A percentile compares a stretch with the other conserved stretches of the same genome.
These are phyloP conservation scores for Quadriops clusia DNA, from an alignment of 2,888 invertebrate species.

Conservation along the genomic window DNA sequence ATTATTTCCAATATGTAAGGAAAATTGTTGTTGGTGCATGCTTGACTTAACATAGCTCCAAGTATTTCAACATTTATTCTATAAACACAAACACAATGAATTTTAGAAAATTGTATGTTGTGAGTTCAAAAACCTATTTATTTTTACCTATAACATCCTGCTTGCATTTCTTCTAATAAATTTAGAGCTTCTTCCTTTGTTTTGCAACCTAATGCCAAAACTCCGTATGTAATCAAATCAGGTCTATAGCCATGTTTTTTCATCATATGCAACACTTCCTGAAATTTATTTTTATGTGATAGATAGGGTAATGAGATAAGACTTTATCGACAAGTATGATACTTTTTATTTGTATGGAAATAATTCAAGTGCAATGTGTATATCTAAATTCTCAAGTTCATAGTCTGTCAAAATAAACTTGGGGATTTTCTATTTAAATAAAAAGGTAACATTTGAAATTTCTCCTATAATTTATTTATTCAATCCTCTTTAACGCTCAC, in stretches of 20 bases:
- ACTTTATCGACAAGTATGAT: too few relatives aligned
- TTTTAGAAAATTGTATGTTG: background rate
- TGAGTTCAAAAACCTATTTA: slow-evolving; percentile 3
- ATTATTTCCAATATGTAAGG: slow-evolving; percentile 57
- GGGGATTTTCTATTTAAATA: too few relatives aligned
- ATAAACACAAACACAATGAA: slow-evolving; percentile 26
- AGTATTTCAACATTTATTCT: slow-evolving; percentile 65
- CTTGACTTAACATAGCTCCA: slow-evolving; percentile 59
- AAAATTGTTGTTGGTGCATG: slow-evolving; percentile 48
- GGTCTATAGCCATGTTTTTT: slow-evolving; percentile 44
- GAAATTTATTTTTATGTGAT: too few relatives aligned
- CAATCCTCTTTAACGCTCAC: too few relatives aligned
- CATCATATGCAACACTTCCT: slow-evolving; percentile 47
- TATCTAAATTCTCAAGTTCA: too few relatives aligned
- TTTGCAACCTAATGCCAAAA: slow-evolving; percentile 67
- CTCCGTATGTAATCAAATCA: slow-evolving; percentile 77
- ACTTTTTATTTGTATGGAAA: too few relatives aligned
- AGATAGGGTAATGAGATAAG: too few relatives aligned
- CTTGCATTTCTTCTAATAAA: slow-evolving; percentile 59
- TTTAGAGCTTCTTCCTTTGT: slow-evolving; percentile 49
- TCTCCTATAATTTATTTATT: too few relatives aligned
- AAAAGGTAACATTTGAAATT: too few relatives aligned
- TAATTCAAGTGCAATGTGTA: too few relatives aligned
- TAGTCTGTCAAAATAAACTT: too few relatives aligned
- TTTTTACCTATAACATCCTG: slow-evolving; percentile 48